Conservation (phyloP, 2,888 invertebrate genomes). For the Drosophila lutescens region DNA sequence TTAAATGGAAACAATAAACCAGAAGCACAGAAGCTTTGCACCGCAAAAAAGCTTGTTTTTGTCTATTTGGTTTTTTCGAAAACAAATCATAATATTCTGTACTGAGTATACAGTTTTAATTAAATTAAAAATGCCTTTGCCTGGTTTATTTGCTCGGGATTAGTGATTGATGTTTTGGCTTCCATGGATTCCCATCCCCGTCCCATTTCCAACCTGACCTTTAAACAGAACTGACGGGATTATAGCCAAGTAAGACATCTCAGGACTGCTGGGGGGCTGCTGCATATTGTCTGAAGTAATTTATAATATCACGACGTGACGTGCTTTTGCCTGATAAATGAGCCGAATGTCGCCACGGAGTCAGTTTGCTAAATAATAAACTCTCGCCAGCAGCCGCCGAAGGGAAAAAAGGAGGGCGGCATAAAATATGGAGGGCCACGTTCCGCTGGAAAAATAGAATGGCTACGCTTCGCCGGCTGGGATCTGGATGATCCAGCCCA, state of each 20-base stretch:
- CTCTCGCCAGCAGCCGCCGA: slow-evolving; percentile 14
- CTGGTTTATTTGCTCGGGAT: neutral
- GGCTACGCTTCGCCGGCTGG: slow-evolving; percentile 20
- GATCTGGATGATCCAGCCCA: slow-evolving; percentile 2
- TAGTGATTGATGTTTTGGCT: slow-evolving; percentile 7
- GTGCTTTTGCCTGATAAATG: slow-evolving; percentile 46
- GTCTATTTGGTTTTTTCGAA: neutral
- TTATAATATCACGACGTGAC: slow-evolving; percentile 44
- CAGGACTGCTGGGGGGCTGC: neutral
- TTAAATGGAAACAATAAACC: slow-evolving; percentile 12
- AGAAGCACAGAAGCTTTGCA: neutral
- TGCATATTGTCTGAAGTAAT: slow-evolving; percentile 40
- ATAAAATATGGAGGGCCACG: slow-evolving; percentile 29
- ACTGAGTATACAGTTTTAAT: neutral
- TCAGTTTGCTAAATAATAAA: slow-evolving; percentile 44
- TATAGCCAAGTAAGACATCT: slow-evolving; percentile 9
- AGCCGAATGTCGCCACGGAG: slow-evolving; percentile 47
- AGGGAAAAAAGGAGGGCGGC: neutral
- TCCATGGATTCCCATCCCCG: neutral
- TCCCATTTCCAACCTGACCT: neutral
- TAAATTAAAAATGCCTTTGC: slow-evolving; percentile 1
- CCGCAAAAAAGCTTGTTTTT: slow-evolving; percentile 5
- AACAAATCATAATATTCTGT: neutral
- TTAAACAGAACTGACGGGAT: slow-evolving; percentile 1
- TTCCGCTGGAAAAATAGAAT: slow-evolving; percentile 28